Conservation (phyloP, 92 coral and sea anemone species). For the Isaurus tuberculatus region DNA sequence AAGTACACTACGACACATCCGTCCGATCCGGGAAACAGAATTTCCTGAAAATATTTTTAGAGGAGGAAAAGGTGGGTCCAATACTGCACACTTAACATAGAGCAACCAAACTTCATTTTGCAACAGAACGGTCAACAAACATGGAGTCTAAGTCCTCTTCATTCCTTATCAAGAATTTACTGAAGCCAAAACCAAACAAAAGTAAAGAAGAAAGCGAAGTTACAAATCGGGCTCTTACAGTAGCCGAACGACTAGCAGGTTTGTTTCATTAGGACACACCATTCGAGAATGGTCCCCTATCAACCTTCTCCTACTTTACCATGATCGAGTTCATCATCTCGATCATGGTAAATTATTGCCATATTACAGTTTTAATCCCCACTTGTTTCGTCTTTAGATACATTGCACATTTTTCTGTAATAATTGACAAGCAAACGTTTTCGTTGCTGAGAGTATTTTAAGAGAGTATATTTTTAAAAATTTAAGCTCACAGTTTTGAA, state of each 20-base stretch:
- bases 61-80: constrained; percentile 47
- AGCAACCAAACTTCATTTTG: not conserved
- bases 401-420: too few species aligned
- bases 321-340: too few species aligned
- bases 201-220: constrained; percentile 28
- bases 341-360: too few species aligned
- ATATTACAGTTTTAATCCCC: too few species aligned
- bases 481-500: too few species aligned
- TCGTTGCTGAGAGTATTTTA: too few species aligned
- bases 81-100: constrained; percentile 24
- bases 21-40: constrained; percentile 40
- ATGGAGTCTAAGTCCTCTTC: constrained; percentile 45
- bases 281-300: not conserved
- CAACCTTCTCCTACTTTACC: constrained; percentile 8
- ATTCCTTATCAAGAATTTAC: constrained; percentile 35
- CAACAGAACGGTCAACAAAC: not conserved
- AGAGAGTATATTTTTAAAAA: too few species aligned
- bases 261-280: constrained; percentile 33
- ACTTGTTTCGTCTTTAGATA: too few species aligned
- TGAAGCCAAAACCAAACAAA: constrained; percentile 33
- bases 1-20: constrained; percentile 42
- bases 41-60: constrained; percentile 36
- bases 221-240: constrained; percentile 42
- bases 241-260: constrained; percentile 47
- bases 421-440: too few species aligned